These are phyloP conservation scores for Nerophis ophidion DNA, from an alignment of 2,113 vertebrate species.

Conservation along the genomic window DNA sequence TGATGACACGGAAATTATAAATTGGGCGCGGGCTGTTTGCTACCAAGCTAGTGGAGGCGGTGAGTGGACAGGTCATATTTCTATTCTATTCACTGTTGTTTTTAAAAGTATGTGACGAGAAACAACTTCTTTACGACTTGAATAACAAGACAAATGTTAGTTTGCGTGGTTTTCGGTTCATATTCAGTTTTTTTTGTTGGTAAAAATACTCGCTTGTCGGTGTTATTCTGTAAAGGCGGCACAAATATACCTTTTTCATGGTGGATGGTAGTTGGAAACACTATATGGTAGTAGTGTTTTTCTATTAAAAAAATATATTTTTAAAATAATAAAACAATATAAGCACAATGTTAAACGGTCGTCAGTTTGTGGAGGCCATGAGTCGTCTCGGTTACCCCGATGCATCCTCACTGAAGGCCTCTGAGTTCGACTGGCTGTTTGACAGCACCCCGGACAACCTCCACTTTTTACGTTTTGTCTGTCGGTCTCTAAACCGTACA, in stretches of 20 bases:
- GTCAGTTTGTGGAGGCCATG: conserved; percentile 82
- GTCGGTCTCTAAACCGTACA: conserved; percentile 71
- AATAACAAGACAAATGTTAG: not conserved
- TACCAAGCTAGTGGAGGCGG: not conserved
- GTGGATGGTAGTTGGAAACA: no score
- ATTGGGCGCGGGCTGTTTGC: not conserved
- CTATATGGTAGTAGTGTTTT: no score
- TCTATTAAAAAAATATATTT: no score
- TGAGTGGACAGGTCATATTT: not conserved
- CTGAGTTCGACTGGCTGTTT: conserved; percentile 95
- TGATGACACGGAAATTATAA: not conserved
- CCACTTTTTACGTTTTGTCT: conserved; percentile 84
- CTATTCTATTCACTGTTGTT: not conserved
- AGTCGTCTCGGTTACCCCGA: conserved; percentile 78
- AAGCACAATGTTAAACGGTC: conserved; percentile 70
- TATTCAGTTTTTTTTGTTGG: no score
- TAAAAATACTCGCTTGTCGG: no score
- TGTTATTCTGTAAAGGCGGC: no score
- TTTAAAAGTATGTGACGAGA: not conserved
- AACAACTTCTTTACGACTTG: not conserved
- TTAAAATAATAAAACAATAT: not conserved
- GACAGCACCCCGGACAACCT: conserved; percentile 76
- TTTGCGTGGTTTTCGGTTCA: not conserved
- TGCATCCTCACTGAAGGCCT: conserved; percentile 73
- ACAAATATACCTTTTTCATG: no score